Percentiles rank a stretch among this genome's conserved stretches.
phyloP scores from a whole-genome alignment of 2,113 vertebrate genomes.

The Percopsis transmontana region DNA sequence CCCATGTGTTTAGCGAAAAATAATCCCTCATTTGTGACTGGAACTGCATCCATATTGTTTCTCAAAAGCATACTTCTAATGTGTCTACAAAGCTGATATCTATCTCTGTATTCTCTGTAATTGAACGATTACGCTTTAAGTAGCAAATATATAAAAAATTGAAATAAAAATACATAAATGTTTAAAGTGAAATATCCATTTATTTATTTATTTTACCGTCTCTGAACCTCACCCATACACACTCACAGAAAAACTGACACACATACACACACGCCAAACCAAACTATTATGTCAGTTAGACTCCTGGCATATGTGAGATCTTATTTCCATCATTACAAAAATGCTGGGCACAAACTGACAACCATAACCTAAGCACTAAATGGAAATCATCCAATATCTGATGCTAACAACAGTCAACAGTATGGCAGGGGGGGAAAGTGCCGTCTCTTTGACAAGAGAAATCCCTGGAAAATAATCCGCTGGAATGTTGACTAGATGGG shows the following conservation, averaged over 20 bases:
- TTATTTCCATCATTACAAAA: conserved; percentile 79
- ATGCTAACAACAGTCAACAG: conserved; percentile 77
- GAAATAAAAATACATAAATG: conserved; percentile 17
- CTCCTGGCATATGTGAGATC: conserved; percentile 76
- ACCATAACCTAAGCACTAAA: conserved; percentile 80
- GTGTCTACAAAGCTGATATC: no score
- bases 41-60: no score
- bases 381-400: conserved; percentile 81
- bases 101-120: no score
- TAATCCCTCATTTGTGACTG: no score
- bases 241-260: conserved; percentile 21
- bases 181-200: background rate
- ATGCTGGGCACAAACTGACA: conserved; percentile 78
- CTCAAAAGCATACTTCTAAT: no score
- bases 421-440: conserved; percentile 55
- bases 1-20: no score
- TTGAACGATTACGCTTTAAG: background rate
- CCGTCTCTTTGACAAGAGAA: conserved; percentile 74
- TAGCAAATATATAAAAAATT: background rate
- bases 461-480: conserved; percentile 71
- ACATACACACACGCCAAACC: conserved; percentile 25
- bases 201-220: conserved; percentile 17
- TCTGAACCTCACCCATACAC: conserved; percentile 15
- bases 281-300: conserved; percentile 78
- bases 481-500: conserved; percentile 65